Evolutionary conservation across 2,888 invertebrate genomes (phyloP), one percentile per base, ranked within the genome.

Genomic region (Mesorhabditis spiculigera): DNA sequence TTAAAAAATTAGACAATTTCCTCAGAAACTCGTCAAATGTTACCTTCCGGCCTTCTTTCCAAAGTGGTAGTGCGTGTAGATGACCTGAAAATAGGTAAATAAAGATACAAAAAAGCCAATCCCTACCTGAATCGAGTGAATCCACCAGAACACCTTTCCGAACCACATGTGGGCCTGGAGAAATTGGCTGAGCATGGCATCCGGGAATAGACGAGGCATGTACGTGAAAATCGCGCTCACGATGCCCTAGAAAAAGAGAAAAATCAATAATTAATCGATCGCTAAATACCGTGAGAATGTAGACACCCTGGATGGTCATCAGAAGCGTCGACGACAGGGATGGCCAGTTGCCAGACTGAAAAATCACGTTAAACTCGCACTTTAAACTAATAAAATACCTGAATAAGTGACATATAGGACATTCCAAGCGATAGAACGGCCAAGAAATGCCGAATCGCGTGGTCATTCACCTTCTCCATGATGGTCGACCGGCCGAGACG

Each of bases 91-190:
- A 28, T 28, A 28, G 28, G 28, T 1, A 3, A 28, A 28, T 28
- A 28, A 28, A 28, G 28, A 28, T 28, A 28, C n/a, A 28, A 28
- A 1, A 28, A 28, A 3, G 28, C 28, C 1, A 50, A n/a, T n/a
- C 8, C 1, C 1, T 13, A 50, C 58, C 58, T 50, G 58, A 10
- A 50, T 13, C 58, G 58, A 50, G n/a, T 50, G 58, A 50, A 50
- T 10, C 58, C 58, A 50, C 58, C 58, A 50, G 58, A 50, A 50
- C 8, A n/a, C n/a, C n/a, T 50, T 50, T n/a, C 58, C 58, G n/a
- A n/a, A 10, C 58, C 58, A 50, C 58, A 50, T 50, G 3, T 50
- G 58, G 10, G n/a, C 8, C n/a, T 10, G 58, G n/a, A 50, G n/a
- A n/a, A 50, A 50, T 50, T 50, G 8, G 10, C 58, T n/a, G n/a